Evolutionary conservation across 1,140 invertebrate genomes (phyloP).

Genomic region (Nasonia longicornis): DNA sequence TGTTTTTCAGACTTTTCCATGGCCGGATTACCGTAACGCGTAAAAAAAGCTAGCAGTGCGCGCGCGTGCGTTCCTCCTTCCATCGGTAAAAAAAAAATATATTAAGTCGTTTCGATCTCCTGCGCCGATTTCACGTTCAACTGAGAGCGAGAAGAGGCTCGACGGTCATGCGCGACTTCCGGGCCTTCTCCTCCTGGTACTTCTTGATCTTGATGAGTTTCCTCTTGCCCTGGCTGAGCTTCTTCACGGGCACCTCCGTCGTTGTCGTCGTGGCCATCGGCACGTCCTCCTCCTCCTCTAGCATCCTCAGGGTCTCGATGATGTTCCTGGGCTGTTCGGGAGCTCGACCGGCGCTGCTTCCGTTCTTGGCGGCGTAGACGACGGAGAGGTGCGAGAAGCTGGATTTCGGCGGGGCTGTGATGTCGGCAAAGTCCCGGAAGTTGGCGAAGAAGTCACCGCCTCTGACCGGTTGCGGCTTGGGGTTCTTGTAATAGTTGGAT

Average conservation of each 20-base stretch:
- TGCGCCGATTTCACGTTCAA: constrained; percentile 60
- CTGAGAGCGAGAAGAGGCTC: constrained; percentile 79
- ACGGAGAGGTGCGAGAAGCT: constrained; percentile 86
- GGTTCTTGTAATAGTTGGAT: constrained; percentile 70
- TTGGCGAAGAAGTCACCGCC: constrained; percentile 78
- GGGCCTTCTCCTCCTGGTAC: constrained; percentile 69
- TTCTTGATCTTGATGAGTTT: constrained; percentile 78
- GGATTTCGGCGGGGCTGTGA: constrained; percentile 83
- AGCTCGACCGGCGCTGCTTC: constrained; percentile 66
- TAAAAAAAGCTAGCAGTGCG: not conserved
- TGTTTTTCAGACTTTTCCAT: not conserved
- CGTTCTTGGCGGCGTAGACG: constrained; percentile 83
- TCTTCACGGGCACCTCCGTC: constrained; percentile 66
- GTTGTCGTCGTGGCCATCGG: constrained; percentile 48
- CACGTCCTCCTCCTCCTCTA: constrained; percentile 73
- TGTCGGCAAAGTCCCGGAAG: constrained; percentile 89
- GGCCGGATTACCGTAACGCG: not conserved
- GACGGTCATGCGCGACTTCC: constrained; percentile 69
- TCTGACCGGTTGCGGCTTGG: constrained; percentile 65
- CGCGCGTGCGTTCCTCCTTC: not conserved
- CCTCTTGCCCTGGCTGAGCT: constrained; percentile 73
- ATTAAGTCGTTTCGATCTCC: not conserved
- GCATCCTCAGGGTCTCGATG: constrained; percentile 80
- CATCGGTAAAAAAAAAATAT: not conserved
- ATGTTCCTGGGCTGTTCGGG: constrained; percentile 83